Conservation (phyloP, 2,797 vertebrate species). For the Pipistrellus nathusii region DNA sequence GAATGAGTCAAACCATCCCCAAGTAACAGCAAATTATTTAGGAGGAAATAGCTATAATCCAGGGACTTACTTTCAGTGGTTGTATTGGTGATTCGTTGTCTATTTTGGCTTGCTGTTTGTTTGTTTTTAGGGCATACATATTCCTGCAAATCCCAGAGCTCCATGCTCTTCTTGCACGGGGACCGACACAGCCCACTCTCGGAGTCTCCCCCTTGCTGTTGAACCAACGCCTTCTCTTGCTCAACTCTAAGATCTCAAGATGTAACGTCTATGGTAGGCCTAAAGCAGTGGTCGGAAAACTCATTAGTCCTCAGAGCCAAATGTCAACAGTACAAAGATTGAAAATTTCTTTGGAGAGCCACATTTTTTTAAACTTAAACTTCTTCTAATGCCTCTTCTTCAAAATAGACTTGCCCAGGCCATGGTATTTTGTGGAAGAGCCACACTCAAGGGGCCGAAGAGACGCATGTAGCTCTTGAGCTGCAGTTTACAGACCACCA, state of each 20-base stretch:
- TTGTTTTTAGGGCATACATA: not conserved
- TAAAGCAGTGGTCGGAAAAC: not conserved
- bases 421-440: too few relatives aligned
- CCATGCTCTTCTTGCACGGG: not conserved
- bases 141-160: not conserved
- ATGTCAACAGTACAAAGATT: too few relatives aligned
- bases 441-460: too few relatives aligned
- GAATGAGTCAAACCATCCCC: conserved; percentile 7
- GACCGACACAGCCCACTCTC: not conserved
- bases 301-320: too few relatives aligned
- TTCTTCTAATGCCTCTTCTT: too few relatives aligned
- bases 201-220: not conserved
- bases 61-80: not conserved
- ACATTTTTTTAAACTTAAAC: too few relatives aligned
- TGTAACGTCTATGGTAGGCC: not conserved
- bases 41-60: not conserved
- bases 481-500: too few relatives aligned
- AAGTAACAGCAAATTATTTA: not conserved
- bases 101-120: not conserved
- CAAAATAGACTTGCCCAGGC: too few relatives aligned
- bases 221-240: not conserved
- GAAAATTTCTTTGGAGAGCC: too few relatives aligned
- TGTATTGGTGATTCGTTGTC: not conserved
- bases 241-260: not conserved
- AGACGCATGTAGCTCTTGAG: too few relatives aligned